Evolutionary conservation across 2,113 vertebrate genomes (phyloP).

Genomic region (Choloepus hoffmanni): DNA sequence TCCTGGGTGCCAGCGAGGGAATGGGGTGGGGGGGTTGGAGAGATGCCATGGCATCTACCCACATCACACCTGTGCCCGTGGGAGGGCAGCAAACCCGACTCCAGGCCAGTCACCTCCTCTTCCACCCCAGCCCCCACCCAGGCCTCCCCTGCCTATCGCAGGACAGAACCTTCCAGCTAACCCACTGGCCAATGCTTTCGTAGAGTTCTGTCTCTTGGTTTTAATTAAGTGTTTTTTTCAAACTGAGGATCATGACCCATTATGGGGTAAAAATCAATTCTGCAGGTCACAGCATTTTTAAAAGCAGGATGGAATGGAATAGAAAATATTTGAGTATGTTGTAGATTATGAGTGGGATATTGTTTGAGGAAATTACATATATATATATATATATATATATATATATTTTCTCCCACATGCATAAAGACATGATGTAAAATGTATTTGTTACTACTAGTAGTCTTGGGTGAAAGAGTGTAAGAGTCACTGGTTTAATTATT

Average conservation of each 20-base stretch:
- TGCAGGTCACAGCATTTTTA: neutral
- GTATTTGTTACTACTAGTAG: neutral
- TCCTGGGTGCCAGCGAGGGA: neutral
- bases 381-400: neutral
- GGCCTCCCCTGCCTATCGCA: neutral
- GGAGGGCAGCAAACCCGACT: neutral
- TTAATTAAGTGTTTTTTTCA: constrained; percentile 36
- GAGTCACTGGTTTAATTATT: neutral
- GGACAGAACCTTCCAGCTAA: neutral
- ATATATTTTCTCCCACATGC: neutral
- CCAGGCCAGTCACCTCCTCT: neutral
- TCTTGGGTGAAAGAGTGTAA: neutral
- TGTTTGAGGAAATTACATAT: constrained; percentile 39
- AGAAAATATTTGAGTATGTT: neutral
- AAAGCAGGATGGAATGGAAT: neutral
- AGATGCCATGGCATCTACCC: too few species aligned
- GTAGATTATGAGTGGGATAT: neutral
- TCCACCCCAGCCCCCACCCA: neutral
- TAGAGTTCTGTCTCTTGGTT: neutral
- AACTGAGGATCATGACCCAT: neutral
- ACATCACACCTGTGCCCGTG: neutral
- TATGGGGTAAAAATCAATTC: neutral
- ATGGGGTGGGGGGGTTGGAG: neutral
- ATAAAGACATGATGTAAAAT: neutral
- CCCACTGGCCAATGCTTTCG: neutral